Evolutionary conservation across 2,113 vertebrate species (phyloP).

Genomic region (Mus spicilegus): DNA sequence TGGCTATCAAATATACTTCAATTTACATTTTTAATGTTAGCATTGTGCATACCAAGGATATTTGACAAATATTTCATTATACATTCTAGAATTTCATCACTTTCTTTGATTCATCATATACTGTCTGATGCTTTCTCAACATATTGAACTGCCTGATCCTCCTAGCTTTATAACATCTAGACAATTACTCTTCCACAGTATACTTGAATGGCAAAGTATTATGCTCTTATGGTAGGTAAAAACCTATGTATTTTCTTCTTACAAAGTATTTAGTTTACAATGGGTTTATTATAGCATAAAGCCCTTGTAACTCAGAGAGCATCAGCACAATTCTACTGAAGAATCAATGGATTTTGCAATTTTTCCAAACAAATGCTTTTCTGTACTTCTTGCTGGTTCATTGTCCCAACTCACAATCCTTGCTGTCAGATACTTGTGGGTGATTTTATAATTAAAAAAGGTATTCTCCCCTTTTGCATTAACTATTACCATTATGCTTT

Average conservation of each 20-base stretch:
- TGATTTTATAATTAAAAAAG: not conserved
- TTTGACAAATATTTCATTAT: not conserved
- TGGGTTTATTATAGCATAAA: not conserved
- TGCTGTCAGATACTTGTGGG: no score
- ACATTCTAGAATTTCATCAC: not conserved
- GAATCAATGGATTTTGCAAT: not conserved
- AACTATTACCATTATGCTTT: not conserved
- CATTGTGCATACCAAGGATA: not conserved
- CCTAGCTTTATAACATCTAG: not conserved
- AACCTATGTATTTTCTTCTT: not conserved
- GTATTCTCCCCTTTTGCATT: no score
- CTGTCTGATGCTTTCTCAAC: not conserved
- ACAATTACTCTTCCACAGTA: no score
- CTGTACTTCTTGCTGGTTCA: not conserved
- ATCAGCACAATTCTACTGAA: not conserved
- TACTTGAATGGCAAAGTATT: not conserved
- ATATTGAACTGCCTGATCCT: no score
- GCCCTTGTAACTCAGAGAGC: not conserved
- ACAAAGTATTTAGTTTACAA: not conserved
- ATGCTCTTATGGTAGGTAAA: not conserved
- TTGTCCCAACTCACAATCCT: not conserved
- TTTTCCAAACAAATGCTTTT: not conserved
- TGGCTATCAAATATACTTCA: no score
- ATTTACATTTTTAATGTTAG: not conserved
- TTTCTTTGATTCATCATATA: not conserved